Base-by-base conservation (phyloP, 1,140 invertebrate genomes). In the Drosophila parabipectinata region DNA sequence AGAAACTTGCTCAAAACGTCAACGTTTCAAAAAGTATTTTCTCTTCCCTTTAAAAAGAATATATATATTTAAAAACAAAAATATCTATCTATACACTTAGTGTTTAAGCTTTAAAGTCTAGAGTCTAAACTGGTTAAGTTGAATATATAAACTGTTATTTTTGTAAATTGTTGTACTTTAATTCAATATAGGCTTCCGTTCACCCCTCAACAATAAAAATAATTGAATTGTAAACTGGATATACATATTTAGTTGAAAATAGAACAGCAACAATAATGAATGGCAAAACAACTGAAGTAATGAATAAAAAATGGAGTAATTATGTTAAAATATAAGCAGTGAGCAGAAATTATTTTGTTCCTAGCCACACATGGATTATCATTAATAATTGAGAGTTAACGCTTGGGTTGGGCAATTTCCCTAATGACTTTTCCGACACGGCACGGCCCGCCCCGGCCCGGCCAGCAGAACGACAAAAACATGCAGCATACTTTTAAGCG, bases 351-450 rank as follows among this genome's bases (percentile, higher is more conserved):
- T 61, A 32, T 55, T 62, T 68, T 61, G 32, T 64, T 56, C 50
- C 54, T 7, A 24, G 3, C 7, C 51, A 52, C 50, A 14, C 28
- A 18, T 21, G 14, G 41, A 60, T 44, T 39, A 45, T 61, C 47
- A 61, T 48, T 61, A 64, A 71, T 47, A 72, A 77, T 82, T 69
- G 69, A 72, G 78, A 66, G 48, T 64, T 76, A 60, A 67, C 53
- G 72, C 72, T 57, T 57, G 39, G 61, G 37, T 50, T 64, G 52
- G 62, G 63, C 81, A 73, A 85, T 85, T 85, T 84, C 51, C 67
- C 77, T 85, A 84, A 84, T 84, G 81, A 84, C 72, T 85, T 84
- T 85, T 58, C 32, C 59, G 41, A 48, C 56, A 30, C 18, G 30
- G 37, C 30, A 26, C 26, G 26, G 14, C 6, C 8, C 4, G 3